Percentiles rank a stretch among this genome's conserved stretches.
These are phyloP conservation scores for Asobara japonica DNA, from an alignment of 1,140 invertebrate genomes.

Conservation along the genomic window DNA sequence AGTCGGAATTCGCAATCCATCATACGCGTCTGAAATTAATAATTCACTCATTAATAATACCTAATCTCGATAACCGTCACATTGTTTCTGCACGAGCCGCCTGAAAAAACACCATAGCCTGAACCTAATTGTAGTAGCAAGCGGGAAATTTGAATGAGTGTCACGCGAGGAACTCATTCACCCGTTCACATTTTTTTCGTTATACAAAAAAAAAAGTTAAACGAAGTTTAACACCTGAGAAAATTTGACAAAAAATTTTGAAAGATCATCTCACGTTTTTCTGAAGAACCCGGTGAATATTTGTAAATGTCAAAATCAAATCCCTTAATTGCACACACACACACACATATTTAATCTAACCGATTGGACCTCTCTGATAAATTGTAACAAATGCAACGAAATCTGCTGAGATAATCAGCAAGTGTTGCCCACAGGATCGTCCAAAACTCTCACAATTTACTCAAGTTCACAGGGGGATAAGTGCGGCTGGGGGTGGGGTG, in stretches of 20 bases:
- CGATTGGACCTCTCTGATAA: too few relatives aligned
- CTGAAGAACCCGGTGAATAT: too few relatives aligned
- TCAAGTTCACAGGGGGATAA: slow-evolving; percentile 21
- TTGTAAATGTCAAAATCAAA: too few relatives aligned
- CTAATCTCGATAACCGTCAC: background rate
- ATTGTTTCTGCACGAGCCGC: background rate
- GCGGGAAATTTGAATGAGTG: background rate
- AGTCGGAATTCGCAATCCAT: background rate
- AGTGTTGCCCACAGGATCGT: background rate
- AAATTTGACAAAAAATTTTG: too few relatives aligned
- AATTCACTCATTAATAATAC: background rate
- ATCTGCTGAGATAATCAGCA: background rate
- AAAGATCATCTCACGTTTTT: too few relatives aligned
- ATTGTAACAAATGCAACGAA: too few relatives aligned
- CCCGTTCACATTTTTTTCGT: background rate
- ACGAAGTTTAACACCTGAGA: too few relatives aligned
- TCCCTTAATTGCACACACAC: too few relatives aligned
- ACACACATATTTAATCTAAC: too few relatives aligned
- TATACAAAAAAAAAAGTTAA: too few relatives aligned
- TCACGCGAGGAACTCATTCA: slow-evolving; percentile 8
- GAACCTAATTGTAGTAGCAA: background rate
- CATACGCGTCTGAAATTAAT: background rate
- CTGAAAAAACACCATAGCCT: background rate
- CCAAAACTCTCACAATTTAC: background rate
- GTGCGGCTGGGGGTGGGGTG: too few relatives aligned